Evolutionary conservation across 2,888 invertebrate genomes (phyloP).

Genomic region (Limulus polyphemus): DNA sequence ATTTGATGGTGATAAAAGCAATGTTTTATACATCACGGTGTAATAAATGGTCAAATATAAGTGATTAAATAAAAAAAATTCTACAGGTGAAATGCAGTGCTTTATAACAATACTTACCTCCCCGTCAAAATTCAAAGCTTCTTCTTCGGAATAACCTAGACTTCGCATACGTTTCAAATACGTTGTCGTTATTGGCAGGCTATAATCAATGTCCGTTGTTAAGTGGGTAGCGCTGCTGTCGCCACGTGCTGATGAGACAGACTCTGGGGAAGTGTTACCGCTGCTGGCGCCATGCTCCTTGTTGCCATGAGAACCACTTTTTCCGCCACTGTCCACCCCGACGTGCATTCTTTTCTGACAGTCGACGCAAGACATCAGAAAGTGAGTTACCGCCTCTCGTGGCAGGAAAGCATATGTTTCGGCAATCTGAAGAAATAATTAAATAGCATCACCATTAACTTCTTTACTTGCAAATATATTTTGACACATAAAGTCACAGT

Average conservation of each 20-base stretch:
- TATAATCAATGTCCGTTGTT: conserved; percentile 52
- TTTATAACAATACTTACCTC: conserved; percentile 2
- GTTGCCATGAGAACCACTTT: background rate
- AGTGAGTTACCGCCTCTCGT: conserved; percentile 88
- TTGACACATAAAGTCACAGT: too few relatives aligned
- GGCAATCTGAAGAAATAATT: conserved; percentile 56
- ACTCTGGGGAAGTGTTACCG: background rate
- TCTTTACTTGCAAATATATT: too few relatives aligned
- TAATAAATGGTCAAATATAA: too few relatives aligned
- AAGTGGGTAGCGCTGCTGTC: too few relatives aligned
- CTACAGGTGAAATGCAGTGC: too few relatives aligned
- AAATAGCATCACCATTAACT: too few relatives aligned
- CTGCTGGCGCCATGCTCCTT: conserved; percentile 26
- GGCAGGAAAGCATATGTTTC: conserved; percentile 93
- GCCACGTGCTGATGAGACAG: conserved; percentile 5
- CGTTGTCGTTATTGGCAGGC: conserved; percentile 76
- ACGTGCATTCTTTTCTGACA: conserved; percentile 57
- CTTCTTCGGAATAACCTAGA: conserved; percentile 41
- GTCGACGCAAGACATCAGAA: conserved; percentile 84
- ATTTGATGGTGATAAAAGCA: too few relatives aligned
- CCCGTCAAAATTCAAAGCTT: conserved; percentile 19
- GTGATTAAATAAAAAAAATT: too few relatives aligned
- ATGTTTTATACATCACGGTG: too few relatives aligned
- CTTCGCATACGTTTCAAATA: conserved; percentile 72
- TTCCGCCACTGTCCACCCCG: background rate